These are phyloP conservation scores for Sciurus vulgaris DNA, from an alignment of 2,797 vertebrate genomes.

Conservation along the genomic window DNA sequence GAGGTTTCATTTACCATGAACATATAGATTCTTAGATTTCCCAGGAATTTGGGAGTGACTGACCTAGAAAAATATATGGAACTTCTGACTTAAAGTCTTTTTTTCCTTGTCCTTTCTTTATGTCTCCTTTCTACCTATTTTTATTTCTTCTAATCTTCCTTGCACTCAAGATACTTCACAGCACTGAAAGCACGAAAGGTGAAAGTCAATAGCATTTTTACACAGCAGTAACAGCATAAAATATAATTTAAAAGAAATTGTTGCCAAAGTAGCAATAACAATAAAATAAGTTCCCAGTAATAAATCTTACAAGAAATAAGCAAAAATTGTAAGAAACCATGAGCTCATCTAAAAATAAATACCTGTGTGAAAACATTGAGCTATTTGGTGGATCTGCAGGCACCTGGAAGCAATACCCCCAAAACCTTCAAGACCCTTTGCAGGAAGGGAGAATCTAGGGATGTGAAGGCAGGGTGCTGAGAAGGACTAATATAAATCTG, in stretches of 20 bases:
- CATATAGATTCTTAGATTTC: too few relatives aligned
- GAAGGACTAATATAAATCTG: background rate
- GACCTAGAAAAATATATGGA: too few relatives aligned
- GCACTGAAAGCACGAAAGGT: conserved; percentile 23
- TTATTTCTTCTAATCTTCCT: too few relatives aligned
- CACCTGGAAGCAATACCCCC: background rate
- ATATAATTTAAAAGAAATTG: conserved; percentile 21
- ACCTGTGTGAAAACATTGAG: background rate
- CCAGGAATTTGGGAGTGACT: too few relatives aligned
- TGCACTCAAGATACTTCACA: background rate
- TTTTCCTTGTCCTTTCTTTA: too few relatives aligned
- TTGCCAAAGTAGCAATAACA: conserved; percentile 25
- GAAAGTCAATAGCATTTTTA: conserved; percentile 21
- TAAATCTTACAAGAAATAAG: conserved; percentile 23
- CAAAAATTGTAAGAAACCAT: conserved; percentile 20
- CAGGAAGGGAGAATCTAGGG: background rate
- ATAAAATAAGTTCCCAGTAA: conserved; percentile 2
- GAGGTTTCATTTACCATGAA: too few relatives aligned
- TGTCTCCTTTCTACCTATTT: too few relatives aligned
- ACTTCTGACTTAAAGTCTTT: too few relatives aligned
- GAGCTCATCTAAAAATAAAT: conserved; percentile 20
- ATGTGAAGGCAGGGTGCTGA: background rate
- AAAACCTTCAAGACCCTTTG: background rate
- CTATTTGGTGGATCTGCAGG: background rate
- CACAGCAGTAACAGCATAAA: background rate